Evolutionary conservation across 1,140 invertebrate species (phyloP).

Genomic region (Oreohelix idahoensis): DNA sequence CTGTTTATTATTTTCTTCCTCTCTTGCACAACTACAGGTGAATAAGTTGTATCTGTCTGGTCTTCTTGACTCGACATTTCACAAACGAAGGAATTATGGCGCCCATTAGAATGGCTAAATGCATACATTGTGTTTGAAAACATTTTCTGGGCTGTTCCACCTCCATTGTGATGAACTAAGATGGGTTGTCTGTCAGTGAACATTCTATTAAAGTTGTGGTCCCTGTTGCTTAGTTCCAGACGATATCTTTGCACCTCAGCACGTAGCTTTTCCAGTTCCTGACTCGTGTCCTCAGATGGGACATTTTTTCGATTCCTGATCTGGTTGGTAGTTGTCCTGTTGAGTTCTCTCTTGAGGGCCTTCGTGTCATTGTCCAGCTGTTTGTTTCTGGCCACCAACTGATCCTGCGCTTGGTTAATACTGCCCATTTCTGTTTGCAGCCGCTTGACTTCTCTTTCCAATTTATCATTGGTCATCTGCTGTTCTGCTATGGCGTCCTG

Average conservation of each 20-base stretch:
- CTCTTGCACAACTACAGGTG: too few species aligned
- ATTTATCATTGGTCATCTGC: conserved; percentile 55
- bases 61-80: too few species aligned
- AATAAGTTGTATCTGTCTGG: too few species aligned
- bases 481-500: conserved; percentile 51
- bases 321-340: conserved; percentile 37
- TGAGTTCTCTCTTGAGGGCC: conserved; percentile 60
- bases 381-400: conserved; percentile 54
- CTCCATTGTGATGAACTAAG: too few species aligned
- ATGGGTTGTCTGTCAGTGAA: too few species aligned
- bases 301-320: background rate
- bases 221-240: conserved; percentile 70
- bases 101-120: too few species aligned
- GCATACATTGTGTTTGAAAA: too few species aligned
- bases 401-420: conserved; percentile 55
- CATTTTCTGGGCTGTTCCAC: too few species aligned
- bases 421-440: conserved; percentile 62
- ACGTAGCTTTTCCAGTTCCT: conserved; percentile 66
- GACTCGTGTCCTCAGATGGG: conserved; percentile 46
- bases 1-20: too few species aligned
- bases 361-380: conserved; percentile 64
- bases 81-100: too few species aligned
- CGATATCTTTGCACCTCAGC: conserved; percentile 66
- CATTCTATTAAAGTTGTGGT: conserved; percentile 70
- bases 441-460: conserved; percentile 59